phyloP scores from a whole-genome alignment of 2,113 vertebrate species.

The Gnathonemus longibarbis region DNA sequence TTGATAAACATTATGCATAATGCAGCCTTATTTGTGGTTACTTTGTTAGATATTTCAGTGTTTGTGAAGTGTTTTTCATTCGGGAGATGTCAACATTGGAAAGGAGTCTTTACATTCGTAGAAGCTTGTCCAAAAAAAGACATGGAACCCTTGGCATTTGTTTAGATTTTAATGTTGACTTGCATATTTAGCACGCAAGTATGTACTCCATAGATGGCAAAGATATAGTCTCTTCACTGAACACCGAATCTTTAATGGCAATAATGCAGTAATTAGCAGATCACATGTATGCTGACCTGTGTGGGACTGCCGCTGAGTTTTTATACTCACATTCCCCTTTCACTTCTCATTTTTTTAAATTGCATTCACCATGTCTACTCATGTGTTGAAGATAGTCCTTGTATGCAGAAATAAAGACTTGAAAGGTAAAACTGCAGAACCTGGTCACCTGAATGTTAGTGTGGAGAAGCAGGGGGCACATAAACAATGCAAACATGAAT shows the following conservation, averaged over 20 bases:
- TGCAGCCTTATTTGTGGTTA: background rate
- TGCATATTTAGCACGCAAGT: background rate
- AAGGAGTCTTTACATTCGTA: background rate
- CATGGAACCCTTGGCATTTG: background rate
- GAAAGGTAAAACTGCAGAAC: background rate
- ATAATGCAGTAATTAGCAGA: background rate
- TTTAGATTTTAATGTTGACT: background rate
- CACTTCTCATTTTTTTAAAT: background rate
- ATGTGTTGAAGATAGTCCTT: constrained; percentile 45
- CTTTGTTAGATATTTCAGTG: background rate
- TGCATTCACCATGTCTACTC: background rate
- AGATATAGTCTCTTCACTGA: background rate
- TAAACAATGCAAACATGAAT: constrained; percentile 19
- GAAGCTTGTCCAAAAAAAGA: background rate
- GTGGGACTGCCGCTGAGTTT: background rate
- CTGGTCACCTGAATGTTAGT: background rate
- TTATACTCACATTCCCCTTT: background rate
- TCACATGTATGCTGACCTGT: background rate
- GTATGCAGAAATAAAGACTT: constrained; percentile 65
- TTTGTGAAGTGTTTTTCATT: background rate
- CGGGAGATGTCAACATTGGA: background rate
- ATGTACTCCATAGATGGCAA: background rate
- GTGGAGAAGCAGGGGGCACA: background rate
- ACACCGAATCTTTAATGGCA: background rate
- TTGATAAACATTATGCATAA: background rate